Evolutionary conservation across 2,113 vertebrate genomes (phyloP), one percentile per base, ranked within the genome.

Genomic region (Lycocorax pyrrhopterus): DNA sequence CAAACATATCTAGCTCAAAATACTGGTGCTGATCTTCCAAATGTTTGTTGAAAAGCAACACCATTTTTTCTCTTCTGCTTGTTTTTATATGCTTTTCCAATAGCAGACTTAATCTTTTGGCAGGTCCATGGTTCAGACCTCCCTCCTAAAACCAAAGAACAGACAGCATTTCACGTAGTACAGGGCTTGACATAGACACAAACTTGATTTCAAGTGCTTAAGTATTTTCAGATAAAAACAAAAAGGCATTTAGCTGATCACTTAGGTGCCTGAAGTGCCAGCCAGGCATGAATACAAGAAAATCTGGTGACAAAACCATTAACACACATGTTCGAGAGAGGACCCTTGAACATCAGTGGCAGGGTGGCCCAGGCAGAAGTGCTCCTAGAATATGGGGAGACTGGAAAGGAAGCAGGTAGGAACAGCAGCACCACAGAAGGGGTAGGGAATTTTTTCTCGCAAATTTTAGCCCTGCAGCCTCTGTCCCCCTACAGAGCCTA

Each of bases 281-380:
- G 4, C 8, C 41, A 68, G 51, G n/a, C 33, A 27, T n/a, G 56
- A 84, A 56, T 9, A 44, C 15, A 56, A 64, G 25, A 79, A 81
- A 63, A 79, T 25, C 16, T 22, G 22, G 4, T 60, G 49, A 18
- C 11, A 8, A 56, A 75, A 68, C 11, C 27, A 44, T 17, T 16
- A 62, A 41, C 18, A 41, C 6, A 27, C 0, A 0, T 23, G 27
- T 10, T 74, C 8, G 30, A 23, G 53, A 79, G 35, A 52, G 29
- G 29, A 43, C 4, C 3, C 17, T 63, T 21, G 30, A 73, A 39
- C 32, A 49, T 4, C 0, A 4, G 19, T 16, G 25, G 16, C 41
- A 49, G 27, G 9, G 10, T 2, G 3, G 23, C 26, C 33, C 32
- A n/a, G 30, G 33, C 19, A 71, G 44, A 63, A 79, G 32, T 9